Conservation (phyloP, 2,888 invertebrate genomes). For the Erebia palarica region DNA sequence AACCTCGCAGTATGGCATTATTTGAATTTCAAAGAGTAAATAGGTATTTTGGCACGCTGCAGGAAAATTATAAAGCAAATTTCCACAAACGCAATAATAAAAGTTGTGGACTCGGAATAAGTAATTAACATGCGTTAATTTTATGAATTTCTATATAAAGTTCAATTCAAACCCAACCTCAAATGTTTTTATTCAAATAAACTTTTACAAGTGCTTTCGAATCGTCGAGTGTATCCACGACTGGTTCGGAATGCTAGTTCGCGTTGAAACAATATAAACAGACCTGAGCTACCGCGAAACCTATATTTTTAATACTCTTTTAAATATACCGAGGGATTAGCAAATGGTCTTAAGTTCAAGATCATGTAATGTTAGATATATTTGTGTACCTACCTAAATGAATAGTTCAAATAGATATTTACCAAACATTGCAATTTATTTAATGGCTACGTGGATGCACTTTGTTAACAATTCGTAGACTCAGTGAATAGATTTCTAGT, state of each 20-base stretch:
- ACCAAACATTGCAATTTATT: no score
- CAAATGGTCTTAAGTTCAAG: no score
- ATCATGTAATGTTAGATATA: no score
- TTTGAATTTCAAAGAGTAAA: slow-evolving; percentile 10
- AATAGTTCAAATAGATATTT: no score
- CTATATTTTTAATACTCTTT: not conserved
- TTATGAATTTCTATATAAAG: slow-evolving; percentile 3
- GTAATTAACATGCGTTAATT: slow-evolving; percentile 5
- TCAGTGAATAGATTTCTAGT: no score
- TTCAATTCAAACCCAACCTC: no score
- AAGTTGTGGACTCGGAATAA: slow-evolving; percentile 1
- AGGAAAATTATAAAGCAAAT: not conserved
- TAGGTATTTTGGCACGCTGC: slow-evolving; percentile 7
- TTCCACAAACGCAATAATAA: slow-evolving; percentile 2
- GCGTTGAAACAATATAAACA: not conserved
- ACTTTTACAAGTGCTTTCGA: no score
- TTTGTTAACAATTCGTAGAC: no score
- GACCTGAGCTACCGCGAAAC: not conserved
- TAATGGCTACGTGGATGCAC: no score
- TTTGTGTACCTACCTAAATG: no score
- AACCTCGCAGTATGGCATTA: slow-evolving; percentile 11
- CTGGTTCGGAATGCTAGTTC: not conserved
- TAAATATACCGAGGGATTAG: not conserved
- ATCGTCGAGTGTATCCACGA: no score
- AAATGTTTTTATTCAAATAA: no score